A percentile compares a stretch with the other conserved stretches of the same genome.
These are phyloP conservation scores for Tapera naevia DNA, from an alignment of 2,797 vertebrate species.

Conservation along the genomic window DNA sequence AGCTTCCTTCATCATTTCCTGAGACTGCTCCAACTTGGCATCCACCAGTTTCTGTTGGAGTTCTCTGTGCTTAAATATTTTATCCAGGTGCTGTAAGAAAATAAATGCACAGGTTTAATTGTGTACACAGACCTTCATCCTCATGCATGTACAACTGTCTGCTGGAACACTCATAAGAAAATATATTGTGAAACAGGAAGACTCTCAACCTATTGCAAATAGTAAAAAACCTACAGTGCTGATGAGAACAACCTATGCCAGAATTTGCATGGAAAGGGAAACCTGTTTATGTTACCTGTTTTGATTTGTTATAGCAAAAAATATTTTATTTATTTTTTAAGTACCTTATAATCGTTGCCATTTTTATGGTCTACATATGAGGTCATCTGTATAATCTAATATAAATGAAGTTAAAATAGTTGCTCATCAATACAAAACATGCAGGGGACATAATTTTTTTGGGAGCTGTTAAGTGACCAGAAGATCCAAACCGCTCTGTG, in stretches of 20 bases:
- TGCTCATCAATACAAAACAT: background rate
- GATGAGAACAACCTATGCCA: background rate
- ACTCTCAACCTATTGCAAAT: background rate
- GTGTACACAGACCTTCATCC: background rate
- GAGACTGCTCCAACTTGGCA: slow-evolving; percentile 89
- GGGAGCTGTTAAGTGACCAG: background rate
- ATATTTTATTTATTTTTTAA: too few relatives aligned
- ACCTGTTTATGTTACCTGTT: background rate
- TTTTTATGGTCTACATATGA: background rate
- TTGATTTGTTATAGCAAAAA: background rate
- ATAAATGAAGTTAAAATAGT: background rate
- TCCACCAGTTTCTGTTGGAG: slow-evolving; percentile 93
- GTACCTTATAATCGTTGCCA: background rate
- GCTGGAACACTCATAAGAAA: background rate
- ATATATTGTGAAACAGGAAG: background rate
- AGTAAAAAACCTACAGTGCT: background rate
- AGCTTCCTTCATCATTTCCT: slow-evolving; percentile 86
- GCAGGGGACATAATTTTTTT: background rate
- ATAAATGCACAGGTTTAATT: background rate
- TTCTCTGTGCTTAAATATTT: slow-evolving; percentile 91
- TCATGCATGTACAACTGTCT: background rate
- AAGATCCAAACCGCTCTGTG: background rate
- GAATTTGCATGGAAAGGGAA: background rate
- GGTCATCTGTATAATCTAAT: background rate
- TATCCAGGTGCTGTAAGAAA: slow-evolving; percentile 88